These are phyloP conservation scores for Agriopis leucophaearia DNA, from an alignment of 2,888 invertebrate species.

Conservation along the genomic window DNA sequence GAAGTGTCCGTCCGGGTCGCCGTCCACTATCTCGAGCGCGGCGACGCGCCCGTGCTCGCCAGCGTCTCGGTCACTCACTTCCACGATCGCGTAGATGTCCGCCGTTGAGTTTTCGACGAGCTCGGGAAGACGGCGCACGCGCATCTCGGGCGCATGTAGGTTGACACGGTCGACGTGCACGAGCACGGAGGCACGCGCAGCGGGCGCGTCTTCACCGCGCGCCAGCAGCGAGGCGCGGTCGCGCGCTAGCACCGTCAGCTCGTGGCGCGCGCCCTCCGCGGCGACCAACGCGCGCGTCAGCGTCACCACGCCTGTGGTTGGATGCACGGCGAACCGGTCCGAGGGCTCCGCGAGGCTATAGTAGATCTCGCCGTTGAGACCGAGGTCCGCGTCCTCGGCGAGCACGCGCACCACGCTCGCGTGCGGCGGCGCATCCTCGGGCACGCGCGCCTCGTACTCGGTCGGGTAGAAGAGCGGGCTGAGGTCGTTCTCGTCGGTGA, in stretches of 20 bases:
- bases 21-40: conserved; percentile 93
- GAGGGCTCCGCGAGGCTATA: conserved; percentile 95
- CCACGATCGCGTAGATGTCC: conserved; percentile 95
- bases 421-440: conserved; percentile 95
- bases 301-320: conserved; percentile 95
- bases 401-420: conserved; percentile 91
- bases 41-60: conserved; percentile 95
- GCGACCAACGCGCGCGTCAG: conserved; percentile 92
- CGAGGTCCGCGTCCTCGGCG: conserved; percentile 98
- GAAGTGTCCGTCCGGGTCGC: conserved; percentile 96
- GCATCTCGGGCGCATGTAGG: conserved; percentile 94
- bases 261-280: conserved; percentile 89
- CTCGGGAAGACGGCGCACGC: conserved; percentile 92
- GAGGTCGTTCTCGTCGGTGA: conserved; percentile 95
- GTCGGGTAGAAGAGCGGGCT: conserved; percentile 97
- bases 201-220: conserved; percentile 85
- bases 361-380: conserved; percentile 98
- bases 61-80: conserved; percentile 93
- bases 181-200: conserved; percentile 92
- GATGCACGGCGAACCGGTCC: conserved; percentile 96
- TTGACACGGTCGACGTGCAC: conserved; percentile 94
- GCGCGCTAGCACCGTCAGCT: conserved; percentile 93
- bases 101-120: conserved; percentile 93
- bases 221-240: conserved; percentile 92
- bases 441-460: conserved; percentile 94